Evolutionary conservation across 2,113 vertebrate genomes (phyloP).

Genomic region (Acrocephalus arundinaceus): DNA sequence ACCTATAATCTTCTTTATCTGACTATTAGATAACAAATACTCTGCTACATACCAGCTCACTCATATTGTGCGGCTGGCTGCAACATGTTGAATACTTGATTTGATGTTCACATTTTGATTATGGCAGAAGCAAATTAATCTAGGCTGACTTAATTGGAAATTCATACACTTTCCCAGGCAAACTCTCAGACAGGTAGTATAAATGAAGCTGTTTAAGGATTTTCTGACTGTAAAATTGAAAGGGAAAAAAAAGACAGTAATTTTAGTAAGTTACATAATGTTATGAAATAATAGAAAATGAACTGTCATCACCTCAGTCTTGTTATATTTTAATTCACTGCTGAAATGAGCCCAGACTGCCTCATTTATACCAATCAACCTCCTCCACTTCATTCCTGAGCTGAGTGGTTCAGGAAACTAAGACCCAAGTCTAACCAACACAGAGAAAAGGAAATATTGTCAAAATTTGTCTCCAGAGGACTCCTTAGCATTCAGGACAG

Average conservation of each 20-base stretch:
- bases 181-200: slow-evolving; percentile 5
- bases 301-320: background rate
- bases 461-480: background rate
- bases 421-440: background rate
- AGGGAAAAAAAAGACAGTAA: background rate
- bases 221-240: slow-evolving; percentile 34
- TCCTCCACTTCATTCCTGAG: background rate
- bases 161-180: slow-evolving; percentile 2
- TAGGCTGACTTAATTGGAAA: slow-evolving; percentile 38
- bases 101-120: slow-evolving; percentile 24
- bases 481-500: background rate
- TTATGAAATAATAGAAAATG: slow-evolving; percentile 37
- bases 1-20: background rate
- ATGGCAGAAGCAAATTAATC: slow-evolving; percentile 18
- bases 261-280: slow-evolving; percentile 49
- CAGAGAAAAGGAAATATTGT: background rate
- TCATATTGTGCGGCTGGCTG: background rate
- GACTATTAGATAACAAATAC: background rate
- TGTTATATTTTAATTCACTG: slow-evolving; percentile 42
- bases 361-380: slow-evolving; percentile 30
- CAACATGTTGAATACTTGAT: background rate
- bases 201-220: slow-evolving; percentile 28
- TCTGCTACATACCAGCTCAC: background rate
- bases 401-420: background rate
- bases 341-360: background rate